Evolutionary conservation across 2,888 invertebrate genomes (phyloP).

Genomic region (Napeogenes sylphis): DNA sequence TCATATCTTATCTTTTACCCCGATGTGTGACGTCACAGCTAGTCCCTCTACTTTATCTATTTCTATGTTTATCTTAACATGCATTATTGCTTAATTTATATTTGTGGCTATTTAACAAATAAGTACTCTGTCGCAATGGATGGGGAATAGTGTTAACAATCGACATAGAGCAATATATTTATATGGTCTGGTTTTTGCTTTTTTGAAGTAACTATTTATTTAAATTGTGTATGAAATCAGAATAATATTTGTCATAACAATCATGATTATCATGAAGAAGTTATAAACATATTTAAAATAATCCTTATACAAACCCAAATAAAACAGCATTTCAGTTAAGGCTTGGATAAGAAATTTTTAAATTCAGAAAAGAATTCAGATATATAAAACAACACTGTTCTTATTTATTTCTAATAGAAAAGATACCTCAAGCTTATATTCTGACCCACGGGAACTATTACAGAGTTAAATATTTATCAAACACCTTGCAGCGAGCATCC

Average conservation of each 20-base stretch:
- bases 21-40: conserved; percentile 34
- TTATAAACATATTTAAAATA: too few species aligned
- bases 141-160: too few species aligned
- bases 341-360: neutral
- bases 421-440: conserved; percentile 26
- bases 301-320: too few species aligned
- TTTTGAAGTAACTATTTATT: too few species aligned
- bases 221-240: too few species aligned
- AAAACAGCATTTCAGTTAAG: too few species aligned
- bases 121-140: neutral
- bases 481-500: conserved; percentile 47
- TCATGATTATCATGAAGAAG: too few species aligned
- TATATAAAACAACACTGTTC: neutral
- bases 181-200: too few species aligned
- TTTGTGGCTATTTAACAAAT: neutral
- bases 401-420: conserved; percentile 11
- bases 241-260: too few species aligned
- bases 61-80: conserved; percentile 15
- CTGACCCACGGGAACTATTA: conserved; percentile 55
- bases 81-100: conserved; percentile 28
- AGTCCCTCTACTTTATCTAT: conserved; percentile 27
- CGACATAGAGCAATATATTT: too few species aligned
- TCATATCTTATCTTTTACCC: conserved; percentile 44
- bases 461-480: conserved; percentile 68
- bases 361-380: neutral